Conservation (phyloP, 2,113 vertebrate species). For the Donacobius atricapilla region DNA sequence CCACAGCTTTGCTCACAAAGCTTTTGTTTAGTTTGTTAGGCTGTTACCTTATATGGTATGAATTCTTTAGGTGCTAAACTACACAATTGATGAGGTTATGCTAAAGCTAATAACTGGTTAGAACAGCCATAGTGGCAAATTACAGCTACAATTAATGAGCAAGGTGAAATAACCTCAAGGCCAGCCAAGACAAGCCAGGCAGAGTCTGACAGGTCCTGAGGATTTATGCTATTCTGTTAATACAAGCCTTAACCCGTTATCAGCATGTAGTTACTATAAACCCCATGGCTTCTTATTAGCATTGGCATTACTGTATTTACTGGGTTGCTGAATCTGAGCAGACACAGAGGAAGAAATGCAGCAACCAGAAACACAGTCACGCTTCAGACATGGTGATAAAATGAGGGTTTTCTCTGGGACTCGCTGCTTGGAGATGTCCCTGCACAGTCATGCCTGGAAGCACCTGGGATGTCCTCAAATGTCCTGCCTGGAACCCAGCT, state of each 20-base stretch:
- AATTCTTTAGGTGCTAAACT: neutral
- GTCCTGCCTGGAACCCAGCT: neutral
- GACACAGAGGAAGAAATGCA: neutral
- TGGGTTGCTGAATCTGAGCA: neutral
- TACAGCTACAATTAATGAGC: neutral
- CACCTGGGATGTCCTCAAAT: too few species aligned
- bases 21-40: rapidly evolving
- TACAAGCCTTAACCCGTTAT: neutral
- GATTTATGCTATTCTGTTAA: neutral
- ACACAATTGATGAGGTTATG: neutral
- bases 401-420: rapidly evolving
- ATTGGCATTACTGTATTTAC: neutral
- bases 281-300: neutral
- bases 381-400: neutral
- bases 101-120: neutral
- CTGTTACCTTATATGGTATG: rapidly evolving
- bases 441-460: neutral
- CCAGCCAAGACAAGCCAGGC: neutral
- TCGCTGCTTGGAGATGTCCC: rapidly evolving
- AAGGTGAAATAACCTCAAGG: neutral
- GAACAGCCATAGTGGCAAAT: neutral
- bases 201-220: neutral
- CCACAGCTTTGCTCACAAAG: neutral
- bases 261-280: neutral
- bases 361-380: neutral